phyloP scores from a whole-genome alignment of 2,797 vertebrate species.

The Pseudomugil gertrudae region DNA sequence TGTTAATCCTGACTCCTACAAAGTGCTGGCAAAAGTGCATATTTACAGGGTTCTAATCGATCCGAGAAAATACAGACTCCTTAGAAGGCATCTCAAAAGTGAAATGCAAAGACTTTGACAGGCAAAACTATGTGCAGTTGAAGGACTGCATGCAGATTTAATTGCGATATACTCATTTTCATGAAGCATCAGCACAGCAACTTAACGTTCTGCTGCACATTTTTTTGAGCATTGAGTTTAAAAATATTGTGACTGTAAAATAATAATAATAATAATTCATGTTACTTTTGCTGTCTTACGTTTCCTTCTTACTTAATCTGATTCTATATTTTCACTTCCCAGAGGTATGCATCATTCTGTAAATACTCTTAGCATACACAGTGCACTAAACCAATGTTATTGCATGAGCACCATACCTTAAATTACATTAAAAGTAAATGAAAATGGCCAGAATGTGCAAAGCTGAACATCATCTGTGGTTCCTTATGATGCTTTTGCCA shows the following conservation, averaged over 20 bases:
- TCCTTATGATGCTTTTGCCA: background rate
- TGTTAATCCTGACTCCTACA: constrained; percentile 47
- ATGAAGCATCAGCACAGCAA: constrained; percentile 66
- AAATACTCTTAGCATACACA: background rate
- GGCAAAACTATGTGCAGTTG: constrained; percentile 20
- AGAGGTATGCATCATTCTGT: background rate
- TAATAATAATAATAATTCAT: too few relatives aligned
- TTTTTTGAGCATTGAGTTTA: too few relatives aligned
- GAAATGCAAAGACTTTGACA: constrained; percentile 35
- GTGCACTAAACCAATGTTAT: background rate
- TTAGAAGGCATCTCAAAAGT: constrained; percentile 26
- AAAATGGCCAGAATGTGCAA: background rate
- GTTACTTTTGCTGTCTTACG: background rate
- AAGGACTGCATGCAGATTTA: constrained; percentile 21
- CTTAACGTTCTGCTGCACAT: constrained; percentile 12
- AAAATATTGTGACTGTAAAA: too few relatives aligned
- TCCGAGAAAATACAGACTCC: constrained; percentile 14
- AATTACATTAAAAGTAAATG: constrained; percentile 3
- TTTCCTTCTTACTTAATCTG: background rate
- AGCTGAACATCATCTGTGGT: background rate
- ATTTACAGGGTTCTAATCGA: constrained; percentile 56
- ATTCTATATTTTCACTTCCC: background rate
- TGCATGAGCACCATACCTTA: constrained; percentile 3
- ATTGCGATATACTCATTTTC: constrained; percentile 50
- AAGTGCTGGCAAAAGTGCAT: constrained; percentile 66